Evolutionary conservation across 2,888 invertebrate species (phyloP).

Genomic region (Hanleya hanleyi): DNA sequence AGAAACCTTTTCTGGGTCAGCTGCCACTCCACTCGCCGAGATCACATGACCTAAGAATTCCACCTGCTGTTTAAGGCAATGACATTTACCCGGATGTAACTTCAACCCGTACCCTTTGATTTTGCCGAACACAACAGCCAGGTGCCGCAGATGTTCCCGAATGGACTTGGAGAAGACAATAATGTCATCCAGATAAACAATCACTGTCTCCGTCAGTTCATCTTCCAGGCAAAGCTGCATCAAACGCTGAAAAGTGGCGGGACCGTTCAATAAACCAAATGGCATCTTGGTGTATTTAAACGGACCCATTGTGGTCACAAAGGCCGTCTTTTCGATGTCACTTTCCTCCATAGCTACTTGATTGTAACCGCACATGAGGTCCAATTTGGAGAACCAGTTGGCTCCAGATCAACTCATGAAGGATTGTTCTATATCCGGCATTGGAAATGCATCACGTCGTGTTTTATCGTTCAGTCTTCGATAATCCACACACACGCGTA

Average conservation of each 20-base stretch:
- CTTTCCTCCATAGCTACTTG: background rate
- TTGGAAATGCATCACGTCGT: background rate
- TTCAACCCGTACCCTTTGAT: slow-evolving; percentile 4
- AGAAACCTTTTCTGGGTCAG: background rate
- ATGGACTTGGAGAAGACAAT: background rate
- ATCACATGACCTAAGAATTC: slow-evolving; percentile 19
- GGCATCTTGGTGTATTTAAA: background rate
- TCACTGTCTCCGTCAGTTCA: background rate
- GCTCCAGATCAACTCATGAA: background rate
- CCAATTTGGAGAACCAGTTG: background rate
- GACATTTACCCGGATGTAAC: slow-evolving; percentile 12
- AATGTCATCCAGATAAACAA: background rate
- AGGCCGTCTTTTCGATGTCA: background rate
- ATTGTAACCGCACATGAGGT: background rate
- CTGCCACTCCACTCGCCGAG: background rate
- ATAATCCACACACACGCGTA: background rate
- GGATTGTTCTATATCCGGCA: background rate
- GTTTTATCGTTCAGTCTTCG: background rate
- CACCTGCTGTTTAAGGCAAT: slow-evolving; percentile 13
- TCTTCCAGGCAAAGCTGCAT: background rate
- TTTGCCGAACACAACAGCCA: background rate
- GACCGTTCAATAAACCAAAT: background rate
- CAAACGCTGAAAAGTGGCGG: background rate
- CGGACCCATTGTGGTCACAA: background rate
- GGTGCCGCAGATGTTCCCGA: background rate